phyloP scores from a whole-genome alignment of 1,140 invertebrate species.

The Drosophila sechellia region DNA sequence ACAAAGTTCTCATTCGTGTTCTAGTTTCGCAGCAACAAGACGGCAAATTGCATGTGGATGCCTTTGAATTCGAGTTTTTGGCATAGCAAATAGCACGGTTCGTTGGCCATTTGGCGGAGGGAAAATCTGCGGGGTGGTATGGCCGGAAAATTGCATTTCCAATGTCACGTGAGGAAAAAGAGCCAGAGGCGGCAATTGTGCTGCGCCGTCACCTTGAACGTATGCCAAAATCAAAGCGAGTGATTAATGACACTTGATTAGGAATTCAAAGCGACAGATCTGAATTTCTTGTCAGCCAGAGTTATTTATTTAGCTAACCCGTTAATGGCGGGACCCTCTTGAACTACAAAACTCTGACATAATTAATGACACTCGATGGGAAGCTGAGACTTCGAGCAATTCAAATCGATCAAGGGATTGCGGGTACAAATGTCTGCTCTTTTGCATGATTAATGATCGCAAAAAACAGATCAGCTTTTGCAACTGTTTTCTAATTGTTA shows the following conservation, averaged over 20 bases:
- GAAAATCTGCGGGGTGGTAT: conserved; percentile 9
- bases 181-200: conserved; percentile 61
- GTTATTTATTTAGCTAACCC: conserved; percentile 47
- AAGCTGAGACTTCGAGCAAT: conserved; percentile 33
- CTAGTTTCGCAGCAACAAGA: conserved; percentile 68
- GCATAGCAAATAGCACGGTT: conserved; percentile 22
- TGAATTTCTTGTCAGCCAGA: conserved; percentile 11
- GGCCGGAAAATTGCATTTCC: conserved; percentile 48
- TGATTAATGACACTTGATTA: conserved; percentile 72
- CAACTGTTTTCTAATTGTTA: conserved; percentile 83
- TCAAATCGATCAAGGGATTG: conserved; percentile 55
- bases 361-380: conserved; percentile 49
- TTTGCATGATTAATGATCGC: conserved; percentile 72
- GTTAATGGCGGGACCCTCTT: conserved; percentile 55
- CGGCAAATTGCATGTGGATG: conserved; percentile 61
- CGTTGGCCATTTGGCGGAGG: not conserved
- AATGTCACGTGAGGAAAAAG: conserved; percentile 60
- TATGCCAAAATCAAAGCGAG: conserved; percentile 73
- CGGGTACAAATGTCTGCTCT: conserved; percentile 39
- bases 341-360: conserved; percentile 49
- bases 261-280: conserved; percentile 54
- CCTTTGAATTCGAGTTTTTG: conserved; percentile 58
- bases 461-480: conserved; percentile 66
- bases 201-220: conserved; percentile 70
- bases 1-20: conserved; percentile 81